Base-by-base conservation (phyloP, 1,140 invertebrate genomes). In the Whitmania pigra region DNA sequence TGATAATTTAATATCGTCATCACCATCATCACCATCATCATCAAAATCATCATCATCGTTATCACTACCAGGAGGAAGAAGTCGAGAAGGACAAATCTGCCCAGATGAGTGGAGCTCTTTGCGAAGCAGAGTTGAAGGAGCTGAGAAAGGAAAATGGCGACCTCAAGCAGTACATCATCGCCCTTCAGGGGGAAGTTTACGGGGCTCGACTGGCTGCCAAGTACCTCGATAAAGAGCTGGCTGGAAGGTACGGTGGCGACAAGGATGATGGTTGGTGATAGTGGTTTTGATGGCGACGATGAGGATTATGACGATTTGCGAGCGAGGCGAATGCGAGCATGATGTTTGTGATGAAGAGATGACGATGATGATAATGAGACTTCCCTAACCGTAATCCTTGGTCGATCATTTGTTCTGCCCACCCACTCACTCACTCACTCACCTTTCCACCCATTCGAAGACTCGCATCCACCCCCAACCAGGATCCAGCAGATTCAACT, bases 401-500 rank as follows among this genome's bases (percentile, higher is more conserved):
- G 43, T 17, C 43, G 15, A 49, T 13, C 43, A 13, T 17, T 49
- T 49, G 43, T 17, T 49, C 43, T 63, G 6, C 6, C 25, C 25
- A 57, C 55, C 55, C 2, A 57, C 55, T 57, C 55, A 22, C 55
- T 29, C 27, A 22, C 15, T 11, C 11, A 17, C 27, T 29, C 27
- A 15, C 15, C 22, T 6, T 63, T 29, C 57, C 11, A 71, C 27
- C 66, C n/a, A 67, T 11, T 49, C 43, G 15, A 49, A 1, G 11
- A 11, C 11, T 49, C 43, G 43, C 2, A 36, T 5, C 43, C 43
- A 17, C 15, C 73, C 67, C 73, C 67, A 53, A 75, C 22, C 73
- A 86, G 90, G 76, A 92, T 92, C 80, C 90, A 92, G 78, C 90
- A 92, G 80, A 86, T 93, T 75, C 90, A 93, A 80, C 80, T 93